These are phyloP conservation scores for Tachina lurida DNA, from an alignment of 2,888 invertebrate species.

Conservation along the genomic window DNA sequence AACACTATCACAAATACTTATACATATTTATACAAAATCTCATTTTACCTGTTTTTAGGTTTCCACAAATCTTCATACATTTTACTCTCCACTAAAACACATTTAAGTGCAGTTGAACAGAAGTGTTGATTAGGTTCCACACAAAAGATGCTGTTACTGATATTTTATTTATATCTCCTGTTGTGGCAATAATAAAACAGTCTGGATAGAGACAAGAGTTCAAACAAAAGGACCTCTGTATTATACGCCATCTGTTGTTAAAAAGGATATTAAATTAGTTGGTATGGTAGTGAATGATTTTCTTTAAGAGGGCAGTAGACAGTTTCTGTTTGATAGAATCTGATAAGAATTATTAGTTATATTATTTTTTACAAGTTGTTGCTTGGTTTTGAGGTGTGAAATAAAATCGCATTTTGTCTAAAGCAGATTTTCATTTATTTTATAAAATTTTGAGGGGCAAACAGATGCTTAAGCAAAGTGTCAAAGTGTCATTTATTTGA, in stretches of 20 bases:
- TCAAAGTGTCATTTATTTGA: constrained; percentile 29
- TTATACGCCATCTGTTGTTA: constrained; percentile 67
- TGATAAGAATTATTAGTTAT: constrained; percentile 36
- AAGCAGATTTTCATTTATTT: constrained; percentile 6
- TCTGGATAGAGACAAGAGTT: not conserved
- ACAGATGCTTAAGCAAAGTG: constrained; percentile 10
- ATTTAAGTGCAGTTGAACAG: constrained; percentile 77
- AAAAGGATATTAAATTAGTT: constrained; percentile 61
- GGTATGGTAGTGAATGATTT: constrained; percentile 14
- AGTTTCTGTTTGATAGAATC: constrained; percentile 29
- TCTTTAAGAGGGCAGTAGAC: constrained; percentile 39
- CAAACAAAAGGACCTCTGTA: not conserved
- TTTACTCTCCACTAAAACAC: constrained; percentile 26
- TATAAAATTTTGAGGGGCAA: not conserved
- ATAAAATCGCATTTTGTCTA: constrained; percentile 29
- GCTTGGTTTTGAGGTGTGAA: constrained; percentile 8
- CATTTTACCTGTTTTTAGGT: constrained; percentile 26
- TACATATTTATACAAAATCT: not conserved
- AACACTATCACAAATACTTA: not conserved
- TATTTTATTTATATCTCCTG: constrained; percentile 17
- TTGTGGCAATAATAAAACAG: not conserved
- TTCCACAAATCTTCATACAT: not conserved
- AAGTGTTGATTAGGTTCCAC: constrained; percentile 71
- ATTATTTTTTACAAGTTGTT: not conserved
- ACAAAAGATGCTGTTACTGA: constrained; percentile 47